Base-by-base conservation (phyloP, 2,888 invertebrate species). In the Leucozona laternaria region DNA sequence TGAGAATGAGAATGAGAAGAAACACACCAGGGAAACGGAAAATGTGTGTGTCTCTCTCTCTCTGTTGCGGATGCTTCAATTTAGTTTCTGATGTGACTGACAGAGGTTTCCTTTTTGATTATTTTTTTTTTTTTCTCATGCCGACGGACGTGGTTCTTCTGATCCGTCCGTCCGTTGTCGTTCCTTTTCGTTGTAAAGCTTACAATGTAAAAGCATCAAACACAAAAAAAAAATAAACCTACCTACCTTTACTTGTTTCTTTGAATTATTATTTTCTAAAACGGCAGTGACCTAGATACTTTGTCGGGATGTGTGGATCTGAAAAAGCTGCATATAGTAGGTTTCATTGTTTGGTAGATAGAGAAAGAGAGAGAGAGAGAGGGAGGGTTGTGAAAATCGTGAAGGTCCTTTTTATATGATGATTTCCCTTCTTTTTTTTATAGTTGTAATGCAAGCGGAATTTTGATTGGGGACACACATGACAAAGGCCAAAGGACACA, bases 11-110 rank as follows among this genome's bases (percentile, higher is more conserved):
- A 40, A 62, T 48, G 31, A 31, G 28, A 31, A 62, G 6, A 25
- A 28, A 40, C 37, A 31, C 15, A 53, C 17, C 15, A 55, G 48
- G 70, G 37, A 72, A 78, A 62, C 58, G 78, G 78, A 73, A 82
- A 77, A 55, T 68, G 79, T 31, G 31, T 31, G 8, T 31, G n/a
- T n/a, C n/a, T n/a, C n/a, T 31, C 8, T 31, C 31, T 25, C 3
- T 64, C 13, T 60, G 15, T 57, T 72, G 73, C 78, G 83, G 73
- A 79, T 78, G 73, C 83, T 83, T 79, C 73, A 75, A 83, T 83
- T 84, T 79, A 84, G 70, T 79, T 84, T 37, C 55, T 43, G 31
- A 79, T 79, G 62, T 70, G 55, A 79, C 70, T 73, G 77, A 45
- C 31, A 31, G 64, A 50, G 45, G 57, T 66, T 82, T 82, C 81